phyloP scores from a whole-genome alignment of 1,140 invertebrate genomes.

The Proales similis region DNA sequence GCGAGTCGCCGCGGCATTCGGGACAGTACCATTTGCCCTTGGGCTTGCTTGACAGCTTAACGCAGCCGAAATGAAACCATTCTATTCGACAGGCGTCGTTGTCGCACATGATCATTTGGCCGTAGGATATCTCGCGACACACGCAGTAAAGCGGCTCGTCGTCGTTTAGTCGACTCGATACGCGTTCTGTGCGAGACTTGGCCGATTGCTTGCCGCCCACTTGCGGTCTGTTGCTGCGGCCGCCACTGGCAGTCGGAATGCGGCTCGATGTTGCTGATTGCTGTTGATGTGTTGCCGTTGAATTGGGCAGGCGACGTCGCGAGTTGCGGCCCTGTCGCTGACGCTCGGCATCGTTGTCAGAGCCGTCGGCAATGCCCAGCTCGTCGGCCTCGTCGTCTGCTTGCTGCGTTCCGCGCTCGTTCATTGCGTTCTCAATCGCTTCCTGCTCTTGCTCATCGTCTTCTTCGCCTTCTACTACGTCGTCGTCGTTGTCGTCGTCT shows the following conservation, averaged over 20 bases:
- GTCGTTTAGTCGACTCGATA: constrained; percentile 5
- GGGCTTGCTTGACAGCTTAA: constrained; percentile 50
- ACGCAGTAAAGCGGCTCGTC: constrained; percentile 26
- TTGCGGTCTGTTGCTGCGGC: no score
- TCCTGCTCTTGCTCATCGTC: background rate
- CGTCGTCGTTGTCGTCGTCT: background rate
- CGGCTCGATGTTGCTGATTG: background rate
- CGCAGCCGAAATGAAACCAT: constrained; percentile 55
- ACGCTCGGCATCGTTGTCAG: constrained; percentile 1
- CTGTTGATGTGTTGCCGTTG: background rate
- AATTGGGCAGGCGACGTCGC: background rate
- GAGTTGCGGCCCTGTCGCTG: background rate
- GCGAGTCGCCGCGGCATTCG: constrained; percentile 50
- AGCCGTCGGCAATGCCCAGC: background rate
- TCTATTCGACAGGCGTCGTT: constrained; percentile 47
- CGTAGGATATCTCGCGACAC: constrained; percentile 28
- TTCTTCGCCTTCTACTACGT: background rate
- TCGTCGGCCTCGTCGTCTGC: constrained; percentile 26
- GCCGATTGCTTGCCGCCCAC: no score
- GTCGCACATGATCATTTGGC: constrained; percentile 38
- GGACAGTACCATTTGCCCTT: constrained; percentile 55
- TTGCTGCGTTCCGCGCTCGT: background rate
- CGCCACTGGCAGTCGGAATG: no score
- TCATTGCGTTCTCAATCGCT: background rate
- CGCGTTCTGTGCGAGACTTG: no score